Percentiles rank a stretch among this genome's conserved stretches.
Evolutionary conservation across 2,113 vertebrate genomes (phyloP).

Genomic region (Dendrocopos noguchii): DNA sequence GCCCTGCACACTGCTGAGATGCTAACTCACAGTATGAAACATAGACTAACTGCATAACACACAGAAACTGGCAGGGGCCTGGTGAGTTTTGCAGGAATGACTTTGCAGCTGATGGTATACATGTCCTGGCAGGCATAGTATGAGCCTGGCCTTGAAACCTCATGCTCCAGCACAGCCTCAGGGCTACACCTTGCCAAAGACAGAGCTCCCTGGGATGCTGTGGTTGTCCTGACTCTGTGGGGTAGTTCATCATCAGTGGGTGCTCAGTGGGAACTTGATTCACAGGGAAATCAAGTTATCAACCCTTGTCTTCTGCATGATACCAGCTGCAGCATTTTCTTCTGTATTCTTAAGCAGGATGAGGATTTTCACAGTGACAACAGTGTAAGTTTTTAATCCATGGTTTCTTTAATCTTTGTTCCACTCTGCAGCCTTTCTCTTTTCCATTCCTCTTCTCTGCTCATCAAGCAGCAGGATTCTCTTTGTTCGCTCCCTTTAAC

Average conservation of each 20-base stretch:
- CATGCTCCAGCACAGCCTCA: not conserved
- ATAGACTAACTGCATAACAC: not conserved
- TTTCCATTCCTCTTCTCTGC: not conserved
- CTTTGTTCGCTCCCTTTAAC: not conserved
- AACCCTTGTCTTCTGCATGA: too few species aligned
- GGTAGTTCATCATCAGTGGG: not conserved
- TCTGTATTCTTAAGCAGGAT: not conserved
- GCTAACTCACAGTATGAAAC: not conserved
- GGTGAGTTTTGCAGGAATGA: not conserved
- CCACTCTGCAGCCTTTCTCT: not conserved
- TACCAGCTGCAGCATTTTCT: not conserved
- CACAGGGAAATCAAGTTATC: not conserved
- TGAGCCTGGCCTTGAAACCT: not conserved
- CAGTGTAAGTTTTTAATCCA: not conserved
- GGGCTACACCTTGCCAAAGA: not conserved
- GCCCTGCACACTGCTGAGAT: not conserved
- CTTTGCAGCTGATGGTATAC: not conserved
- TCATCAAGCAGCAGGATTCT: not conserved
- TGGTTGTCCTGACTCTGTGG: not conserved
- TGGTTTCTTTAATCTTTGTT: not conserved
- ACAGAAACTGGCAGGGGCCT: not conserved
- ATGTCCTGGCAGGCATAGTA: not conserved
- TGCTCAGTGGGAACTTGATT: not conserved
- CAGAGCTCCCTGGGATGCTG: not conserved
- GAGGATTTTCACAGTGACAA: not conserved